phyloP scores from a whole-genome alignment of 2,888 invertebrate species.

The Synanthedon myopaeformis region DNA sequence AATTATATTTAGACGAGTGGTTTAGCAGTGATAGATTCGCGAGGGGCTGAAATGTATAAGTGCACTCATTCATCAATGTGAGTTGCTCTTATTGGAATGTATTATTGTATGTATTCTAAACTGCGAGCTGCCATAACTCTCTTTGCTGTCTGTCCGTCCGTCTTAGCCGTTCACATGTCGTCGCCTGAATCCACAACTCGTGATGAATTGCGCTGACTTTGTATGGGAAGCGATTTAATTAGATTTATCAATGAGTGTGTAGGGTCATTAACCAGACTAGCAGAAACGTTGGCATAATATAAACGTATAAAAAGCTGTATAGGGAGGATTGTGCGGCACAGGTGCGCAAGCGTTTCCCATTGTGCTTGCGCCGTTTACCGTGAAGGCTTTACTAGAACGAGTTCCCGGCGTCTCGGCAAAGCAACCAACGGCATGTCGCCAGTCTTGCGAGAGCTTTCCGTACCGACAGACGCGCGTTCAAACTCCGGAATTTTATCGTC shows the following conservation, averaged over 20 bases:
- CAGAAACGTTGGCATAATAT: constrained; percentile 50
- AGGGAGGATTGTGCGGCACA: constrained; percentile 39
- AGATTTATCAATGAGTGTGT: not conserved
- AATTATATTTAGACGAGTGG: too few species aligned
- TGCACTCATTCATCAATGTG: constrained; percentile 3
- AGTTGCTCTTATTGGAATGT: constrained; percentile 11
- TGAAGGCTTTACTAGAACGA: constrained; percentile 33
- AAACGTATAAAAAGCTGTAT: constrained; percentile 25
- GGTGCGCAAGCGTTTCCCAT: constrained; percentile 50
- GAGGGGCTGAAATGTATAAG: too few species aligned
- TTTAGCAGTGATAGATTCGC: too few species aligned
- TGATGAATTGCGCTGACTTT: constrained; percentile 29
- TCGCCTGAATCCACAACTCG: constrained; percentile 14
- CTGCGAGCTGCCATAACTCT: constrained; percentile 10
- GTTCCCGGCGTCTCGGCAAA: constrained; percentile 11
- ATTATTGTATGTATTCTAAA: too few species aligned
- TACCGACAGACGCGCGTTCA: constrained; percentile 13
- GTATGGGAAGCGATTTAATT: constrained; percentile 4
- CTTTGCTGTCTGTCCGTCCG: constrained; percentile 7
- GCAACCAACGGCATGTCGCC: constrained; percentile 5
- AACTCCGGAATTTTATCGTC: constrained; percentile 4
- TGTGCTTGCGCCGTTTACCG: constrained; percentile 36
- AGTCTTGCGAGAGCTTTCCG: constrained; percentile 30
- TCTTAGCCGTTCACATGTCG: constrained; percentile 33
- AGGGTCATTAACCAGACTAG: constrained; percentile 48